Base-by-base conservation (phyloP, 2,113 vertebrate species). In the Trogon surrucura region DNA sequence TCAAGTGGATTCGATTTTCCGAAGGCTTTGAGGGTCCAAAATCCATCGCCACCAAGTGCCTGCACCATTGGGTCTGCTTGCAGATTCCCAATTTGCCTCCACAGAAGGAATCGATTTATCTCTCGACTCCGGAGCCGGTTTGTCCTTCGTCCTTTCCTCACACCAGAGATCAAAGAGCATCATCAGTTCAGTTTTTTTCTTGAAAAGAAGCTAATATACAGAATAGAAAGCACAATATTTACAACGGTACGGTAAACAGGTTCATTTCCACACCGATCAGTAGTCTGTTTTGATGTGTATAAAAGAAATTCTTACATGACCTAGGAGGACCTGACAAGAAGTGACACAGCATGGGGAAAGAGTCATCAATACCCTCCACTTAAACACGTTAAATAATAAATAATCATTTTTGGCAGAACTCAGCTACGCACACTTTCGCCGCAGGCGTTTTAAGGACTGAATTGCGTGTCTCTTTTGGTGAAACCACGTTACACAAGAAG, bases 131-230 rank as follows among this genome's bases (percentile, higher is more conserved):
- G 0, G 48, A 53, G 93, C 54, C 41, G 88, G 57, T 45, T 48
- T 89, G 58, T 66, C 89, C 92, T 91, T 60, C 7, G 3, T 60
- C 81, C 93, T 72, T 51, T 44, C 86, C 92, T 62, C 71, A 17
- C 69, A 36, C 36, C 74, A 18, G 81, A 75, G 88, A 57, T 83
- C 73, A 65, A 80, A 77, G 3, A 73, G 22, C 78, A 65, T 67
- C 44, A 25, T 38, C 95, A 83, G 69, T 93, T 93, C 88, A 97
- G 97, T 98, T 91, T 88, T 96, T 97, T 36, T 64, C 41, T 15
- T 98, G 95, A 97, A 98, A 98, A 98, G 86, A 89, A 97, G 97
- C 98, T 91, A 96, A 98, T 98, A 98, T 98, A 98, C 98, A 98
- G 97, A 98, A 97, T 98, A 98, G 64, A 98, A 98, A 98, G 98